phyloP scores from a whole-genome alignment of 2,113 vertebrate species.

The pig (Sus scrofa) region DNA sequence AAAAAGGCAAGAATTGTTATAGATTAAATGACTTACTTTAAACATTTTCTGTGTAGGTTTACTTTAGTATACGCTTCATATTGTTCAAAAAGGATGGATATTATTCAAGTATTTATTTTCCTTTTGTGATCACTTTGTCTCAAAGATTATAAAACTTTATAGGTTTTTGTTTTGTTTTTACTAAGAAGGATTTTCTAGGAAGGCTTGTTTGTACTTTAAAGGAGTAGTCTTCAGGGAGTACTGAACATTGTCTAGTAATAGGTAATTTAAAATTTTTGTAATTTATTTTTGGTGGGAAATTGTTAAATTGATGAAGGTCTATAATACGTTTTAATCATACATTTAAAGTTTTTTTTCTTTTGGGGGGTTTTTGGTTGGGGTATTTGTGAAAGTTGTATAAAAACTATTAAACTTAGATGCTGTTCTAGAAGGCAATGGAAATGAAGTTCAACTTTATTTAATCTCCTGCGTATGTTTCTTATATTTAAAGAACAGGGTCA shows the following conservation, averaged over 20 bases:
- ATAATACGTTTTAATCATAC: not conserved
- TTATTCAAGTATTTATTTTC: not conserved
- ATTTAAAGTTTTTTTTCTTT: not conserved
- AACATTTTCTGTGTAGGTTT: not conserved
- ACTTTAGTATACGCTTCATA: not conserved
- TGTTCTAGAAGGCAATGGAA: not conserved
- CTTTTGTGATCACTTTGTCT: slow-evolving; percentile 15
- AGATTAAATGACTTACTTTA: not conserved
- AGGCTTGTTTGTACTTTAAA: not conserved
- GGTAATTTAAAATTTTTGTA: not conserved
- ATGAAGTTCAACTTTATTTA: not conserved
- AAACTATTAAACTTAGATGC: not conserved
- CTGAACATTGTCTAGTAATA: not conserved
- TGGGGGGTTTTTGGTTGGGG: not conserved
- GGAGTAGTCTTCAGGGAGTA: not conserved
- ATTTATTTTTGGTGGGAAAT: not conserved
- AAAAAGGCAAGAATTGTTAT: not conserved
- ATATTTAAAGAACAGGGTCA: not conserved
- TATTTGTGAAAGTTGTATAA: not conserved
- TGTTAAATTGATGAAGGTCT: not conserved
- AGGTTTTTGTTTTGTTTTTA: not conserved
- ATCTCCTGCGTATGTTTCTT: not conserved
- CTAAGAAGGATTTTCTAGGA: not conserved
- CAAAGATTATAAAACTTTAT: not conserved
- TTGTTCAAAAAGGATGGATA: not conserved